Conservation (phyloP, 2,113 vertebrate species). For the Anhinga rufa region DNA sequence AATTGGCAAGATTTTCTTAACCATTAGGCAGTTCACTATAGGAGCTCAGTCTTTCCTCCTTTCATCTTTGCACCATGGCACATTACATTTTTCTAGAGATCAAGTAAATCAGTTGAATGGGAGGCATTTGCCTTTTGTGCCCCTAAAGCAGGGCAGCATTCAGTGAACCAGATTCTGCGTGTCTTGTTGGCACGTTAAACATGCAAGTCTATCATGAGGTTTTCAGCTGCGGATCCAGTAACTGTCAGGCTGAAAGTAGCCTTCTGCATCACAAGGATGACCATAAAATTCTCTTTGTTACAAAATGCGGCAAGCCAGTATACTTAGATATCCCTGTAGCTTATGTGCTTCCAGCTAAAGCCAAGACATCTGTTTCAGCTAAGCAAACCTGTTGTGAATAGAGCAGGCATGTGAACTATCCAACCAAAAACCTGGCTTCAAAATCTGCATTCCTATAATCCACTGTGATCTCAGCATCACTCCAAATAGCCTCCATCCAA, state of each 20-base stretch:
- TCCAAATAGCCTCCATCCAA: not conserved
- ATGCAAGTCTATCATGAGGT: not conserved
- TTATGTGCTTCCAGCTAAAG: not conserved
- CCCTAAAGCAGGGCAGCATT: not conserved
- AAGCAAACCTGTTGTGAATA: not conserved
- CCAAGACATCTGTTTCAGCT: conserved; percentile 5
- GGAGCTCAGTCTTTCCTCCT: not conserved
- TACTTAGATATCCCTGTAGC: not conserved
- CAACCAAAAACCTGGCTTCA: not conserved
- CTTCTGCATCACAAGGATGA: not conserved
- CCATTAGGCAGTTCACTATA: not conserved
- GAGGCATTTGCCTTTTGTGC: not conserved
- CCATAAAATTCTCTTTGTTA: not conserved
- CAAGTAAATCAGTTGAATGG: not conserved
- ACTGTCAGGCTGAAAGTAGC: not conserved
- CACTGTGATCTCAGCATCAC: not conserved
- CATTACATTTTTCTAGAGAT: not conserved
- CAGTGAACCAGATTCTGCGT: not conserved
- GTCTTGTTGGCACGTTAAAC: not conserved
- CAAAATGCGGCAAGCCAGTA: not conserved
- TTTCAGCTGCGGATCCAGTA: not conserved
- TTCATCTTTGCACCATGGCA: not conserved
- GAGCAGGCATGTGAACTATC: not conserved
- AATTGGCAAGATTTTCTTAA: not conserved
- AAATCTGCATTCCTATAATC: not conserved